Evolutionary conservation across 1,140 invertebrate genomes (phyloP), one percentile per base, ranked within the genome.

Genomic region (Carposina sasakii): DNA sequence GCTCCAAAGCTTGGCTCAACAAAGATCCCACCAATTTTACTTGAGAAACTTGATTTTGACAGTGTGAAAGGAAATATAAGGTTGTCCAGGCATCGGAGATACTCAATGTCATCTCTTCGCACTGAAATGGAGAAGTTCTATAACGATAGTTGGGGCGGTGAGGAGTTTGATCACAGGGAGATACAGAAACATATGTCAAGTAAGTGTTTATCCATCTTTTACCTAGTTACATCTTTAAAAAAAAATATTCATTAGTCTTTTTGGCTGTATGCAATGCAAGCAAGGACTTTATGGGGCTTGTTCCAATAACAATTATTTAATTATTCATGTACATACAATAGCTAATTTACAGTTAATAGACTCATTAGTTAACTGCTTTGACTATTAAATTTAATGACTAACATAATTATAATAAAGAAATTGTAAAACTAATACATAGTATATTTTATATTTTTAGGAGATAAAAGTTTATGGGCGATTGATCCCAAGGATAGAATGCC

Each of bases 111-210:
- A 41, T 76, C 75, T 36, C 64, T 84, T 15, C 67, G 77, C 37
- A 71, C 73, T 17, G 84, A 87, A 52, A 86, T 91, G 86, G 83
- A 85, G 52, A 79, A 84, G 26, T 90, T 89, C 71, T 90, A 91
- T 53, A 87, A 90, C 58, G 82, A 89, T 28, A 87, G 86, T 45
- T 88, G 87, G 86, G 83, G 86, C 1, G 88, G 88, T 33, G 88
- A 90, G 52, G 75, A 88, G 23, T 89, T 89, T 47, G 87, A 87
- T 46, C 48, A 90, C 16, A 44, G 71, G 0, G 75, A 86, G 41
- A 68, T 89, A 48, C 79, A 85, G 41, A 86, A 74, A 51, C 73
- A 73, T 56, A 89, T 90, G 88, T 81, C 88, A 49, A 71, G 88
- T 89, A 66, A 85, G 87, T 86, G 30, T n/a, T 31, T 13, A 15